Evolutionary conservation across 2,888 invertebrate genomes (phyloP).

Genomic region (Mantis religiosa): DNA sequence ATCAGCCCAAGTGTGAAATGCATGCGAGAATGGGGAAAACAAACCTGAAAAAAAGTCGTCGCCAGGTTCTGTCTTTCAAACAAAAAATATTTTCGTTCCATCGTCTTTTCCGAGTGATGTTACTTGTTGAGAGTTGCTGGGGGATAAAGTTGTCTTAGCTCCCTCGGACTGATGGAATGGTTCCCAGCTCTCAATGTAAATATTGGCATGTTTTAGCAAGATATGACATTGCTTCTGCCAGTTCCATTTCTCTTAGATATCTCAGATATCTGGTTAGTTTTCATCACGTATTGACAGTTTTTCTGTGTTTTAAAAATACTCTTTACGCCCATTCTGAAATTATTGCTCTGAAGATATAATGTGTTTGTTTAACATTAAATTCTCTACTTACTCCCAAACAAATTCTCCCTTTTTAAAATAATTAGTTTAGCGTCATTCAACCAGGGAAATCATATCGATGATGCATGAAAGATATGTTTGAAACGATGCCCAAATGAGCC

Average conservation of each 20-base stretch:
- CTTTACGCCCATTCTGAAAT: no score
- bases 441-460: no score
- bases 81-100: slow-evolving; percentile 45
- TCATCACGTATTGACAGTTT: no score
- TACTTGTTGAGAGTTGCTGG: slow-evolving; percentile 12
- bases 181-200: neutral
- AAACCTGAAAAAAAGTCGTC: neutral
- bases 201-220: slow-evolving; percentile 3
- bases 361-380: no score
- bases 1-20: slow-evolving; percentile 22
- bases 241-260: neutral
- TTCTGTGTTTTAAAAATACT: no score
- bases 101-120: slow-evolving; percentile 36
- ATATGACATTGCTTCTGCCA: neutral
- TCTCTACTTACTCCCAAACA: no score
- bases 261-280: no score
- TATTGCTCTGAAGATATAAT: no score
- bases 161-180: neutral
- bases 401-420: no score
- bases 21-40: slow-evolving; percentile 4
- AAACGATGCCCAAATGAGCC: no score
- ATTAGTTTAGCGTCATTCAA: no score
- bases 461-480: no score
- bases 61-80: slow-evolving; percentile 18
- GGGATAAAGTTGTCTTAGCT: neutral